Conservation (phyloP, 2,797 vertebrate species). For the Serranus cabrilla region DNA sequence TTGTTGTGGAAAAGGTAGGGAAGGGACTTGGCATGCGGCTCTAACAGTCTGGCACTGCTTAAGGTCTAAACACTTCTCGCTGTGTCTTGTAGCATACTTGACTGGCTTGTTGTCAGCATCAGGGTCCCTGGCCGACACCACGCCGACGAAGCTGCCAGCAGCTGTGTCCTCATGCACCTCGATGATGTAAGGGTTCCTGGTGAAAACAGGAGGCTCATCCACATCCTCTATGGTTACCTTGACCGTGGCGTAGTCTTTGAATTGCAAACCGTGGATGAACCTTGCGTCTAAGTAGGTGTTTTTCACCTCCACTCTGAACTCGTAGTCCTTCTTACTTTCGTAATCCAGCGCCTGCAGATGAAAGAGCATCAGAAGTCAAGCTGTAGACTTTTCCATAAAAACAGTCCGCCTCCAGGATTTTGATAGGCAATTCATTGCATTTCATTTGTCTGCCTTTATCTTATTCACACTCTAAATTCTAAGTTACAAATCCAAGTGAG, state of each 20-base stretch:
- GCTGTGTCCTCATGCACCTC: slow-evolving; percentile 95
- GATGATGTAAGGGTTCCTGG: slow-evolving; percentile 91
- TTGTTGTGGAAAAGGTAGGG: not conserved
- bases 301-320: slow-evolving; percentile 93
- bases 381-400: slow-evolving; percentile 48
- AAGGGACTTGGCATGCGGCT: slow-evolving; percentile 11
- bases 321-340: slow-evolving; percentile 92
- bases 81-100: slow-evolving; percentile 84
- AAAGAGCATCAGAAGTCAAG: slow-evolving; percentile 68
- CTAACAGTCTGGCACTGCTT: slow-evolving; percentile 11
- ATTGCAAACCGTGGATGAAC: slow-evolving; percentile 92
- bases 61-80: slow-evolving; percentile 5
- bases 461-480: slow-evolving; percentile 62
- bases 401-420: slow-evolving; percentile 56
- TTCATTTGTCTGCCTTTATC: slow-evolving; percentile 76
- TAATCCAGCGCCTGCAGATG: slow-evolving; percentile 93
- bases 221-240: slow-evolving; percentile 93
- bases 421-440: slow-evolving; percentile 61
- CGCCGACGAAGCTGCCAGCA: slow-evolving; percentile 92
- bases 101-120: slow-evolving; percentile 90
- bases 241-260: slow-evolving; percentile 93
- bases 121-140: slow-evolving; percentile 93
- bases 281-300: slow-evolving; percentile 93
- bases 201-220: slow-evolving; percentile 95
- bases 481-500: slow-evolving; percentile 68